Evolutionary conservation across 2,888 invertebrate species (phyloP), one percentile per base, ranked within the genome.

Genomic region (Drosophila pseudotalamancana): DNA sequence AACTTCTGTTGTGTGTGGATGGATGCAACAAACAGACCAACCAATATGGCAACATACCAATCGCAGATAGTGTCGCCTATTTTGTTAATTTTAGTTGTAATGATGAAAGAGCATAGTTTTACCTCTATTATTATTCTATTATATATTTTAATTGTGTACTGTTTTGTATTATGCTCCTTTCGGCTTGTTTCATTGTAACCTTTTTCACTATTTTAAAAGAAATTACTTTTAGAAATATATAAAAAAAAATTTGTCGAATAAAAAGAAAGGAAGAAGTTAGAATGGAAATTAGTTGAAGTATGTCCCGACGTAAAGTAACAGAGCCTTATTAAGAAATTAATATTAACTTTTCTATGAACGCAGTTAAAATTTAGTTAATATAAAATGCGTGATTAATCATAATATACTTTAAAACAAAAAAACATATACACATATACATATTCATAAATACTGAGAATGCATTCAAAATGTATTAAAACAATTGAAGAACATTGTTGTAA

Each of bases 291-390:
- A 68, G 77, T 56, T 64, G 46, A 60, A 62, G 61, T 61, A 43
- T 72, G 61, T 51, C 74, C 73, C 65, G 65, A 72, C 55, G 72
- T 71, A 77, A 72, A 62, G 61, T 63, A 84, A 79, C 54, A 62
- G 78, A 87, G 81, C 81, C 81, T 81, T 81, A 87, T 82, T 87
- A 81, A 78, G 68, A 82, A 82, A 78, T 64, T 87, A 82, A 85
- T 53, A 74, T 62, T 55, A 78, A 82, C 68, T 81, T 81, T 81
- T 87, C 78, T 78, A 85, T 80, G 70, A 82, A 66, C 66, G 67
- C 67, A 68, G 67, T 81, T 68, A 76, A 72, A 56, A 70, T 66
- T 87, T 85, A 84, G 87, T 85, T 84, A 87, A 79, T 83, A 70
- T 70, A 35, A 61, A 63, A 76, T 53, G 57, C 63, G 71, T 62